Evolutionary conservation across 2,113 vertebrate species (phyloP), one percentile per base, ranked within the genome.

Genomic region (Ranitomeya imitator): DNA sequence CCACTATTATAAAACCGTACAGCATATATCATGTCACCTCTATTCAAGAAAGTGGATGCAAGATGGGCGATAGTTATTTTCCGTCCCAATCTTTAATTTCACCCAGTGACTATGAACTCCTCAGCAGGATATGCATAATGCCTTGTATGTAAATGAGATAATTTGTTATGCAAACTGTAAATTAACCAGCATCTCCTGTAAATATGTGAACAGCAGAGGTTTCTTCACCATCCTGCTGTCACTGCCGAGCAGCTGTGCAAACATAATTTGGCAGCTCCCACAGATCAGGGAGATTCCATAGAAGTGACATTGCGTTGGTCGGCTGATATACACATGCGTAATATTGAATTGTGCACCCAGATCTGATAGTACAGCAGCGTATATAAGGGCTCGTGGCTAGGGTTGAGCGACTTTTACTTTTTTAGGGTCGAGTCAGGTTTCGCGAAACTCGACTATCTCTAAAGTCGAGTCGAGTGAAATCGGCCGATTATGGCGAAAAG

Each of bases 141-240:
- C 73, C 73, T 19, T 45, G 16, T 51, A 76, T 76, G 73, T 21
- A 76, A 51, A 76, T 76, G 6, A 76, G 37, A 21, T 37, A 1
- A 76, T 76, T 31, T 76, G 73, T 51, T 51, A 76, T 51, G 37
- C 37, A 76, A 76, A 76, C 15, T 19, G 73, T 76, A 76, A 76
- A 76, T 51, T 8, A 76, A 3, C 7, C 73, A 51, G 18, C 15
- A 76, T 16, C 8, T 76, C 18, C 37, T 21, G n/a, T 15, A 51
- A 16, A 76, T 21, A 19, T 19, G 73, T 76, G 3, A 51, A 76
- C 65, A 2, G 21, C 14, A 18, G 71, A 7, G 73, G 45, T 76
- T 21, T 19, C 37, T 11, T 51, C 15, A 9, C 19, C 73, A 10
- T 37, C 73, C 19, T 8, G 16, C 73, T 51, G 73, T 76, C 15